phyloP scores from a whole-genome alignment of 2,797 vertebrate genomes.

The Lophotriccus pileatus region DNA sequence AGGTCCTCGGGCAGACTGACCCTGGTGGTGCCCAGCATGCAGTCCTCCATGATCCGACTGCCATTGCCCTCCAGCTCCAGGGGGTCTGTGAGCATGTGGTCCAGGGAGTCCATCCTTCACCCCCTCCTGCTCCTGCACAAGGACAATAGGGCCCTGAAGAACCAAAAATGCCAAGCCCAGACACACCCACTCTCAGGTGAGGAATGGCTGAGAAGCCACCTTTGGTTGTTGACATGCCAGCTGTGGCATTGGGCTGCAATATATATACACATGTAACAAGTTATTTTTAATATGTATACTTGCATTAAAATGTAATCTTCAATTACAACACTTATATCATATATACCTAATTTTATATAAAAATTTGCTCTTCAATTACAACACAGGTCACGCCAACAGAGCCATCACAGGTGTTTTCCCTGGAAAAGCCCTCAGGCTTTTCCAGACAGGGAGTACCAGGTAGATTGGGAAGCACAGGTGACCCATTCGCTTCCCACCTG shows the following conservation, averaged over 20 bases:
- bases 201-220: fast-evolving
- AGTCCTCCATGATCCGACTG: constrained; percentile 90
- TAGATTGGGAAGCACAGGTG: not conserved
- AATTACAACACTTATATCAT: not conserved
- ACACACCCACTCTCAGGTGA: fast-evolving
- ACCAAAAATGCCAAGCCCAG: not conserved
- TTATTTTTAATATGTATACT: too few species aligned
- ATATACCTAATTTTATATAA: too few species aligned
- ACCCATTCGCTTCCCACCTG: not conserved
- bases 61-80: constrained; percentile 81
- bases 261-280: not conserved
- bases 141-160: not conserved
- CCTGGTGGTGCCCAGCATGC: constrained; percentile 86
- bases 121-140: not conserved
- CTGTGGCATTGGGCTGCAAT: fast-evolving
- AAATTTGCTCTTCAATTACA: not conserved
- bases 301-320: not conserved
- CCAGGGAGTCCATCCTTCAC: constrained; percentile 86
- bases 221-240: not conserved
- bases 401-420: not conserved
- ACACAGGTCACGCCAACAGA: not conserved
- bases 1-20: constrained; percentile 93
- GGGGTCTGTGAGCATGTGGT: constrained; percentile 90
- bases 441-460: not conserved
- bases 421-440: not conserved